A percentile compares a stretch with the other conserved stretches of the same genome.
Evolutionary conservation across 2,888 invertebrate genomes (phyloP).

Genomic region (Caradrina kadenii): DNA sequence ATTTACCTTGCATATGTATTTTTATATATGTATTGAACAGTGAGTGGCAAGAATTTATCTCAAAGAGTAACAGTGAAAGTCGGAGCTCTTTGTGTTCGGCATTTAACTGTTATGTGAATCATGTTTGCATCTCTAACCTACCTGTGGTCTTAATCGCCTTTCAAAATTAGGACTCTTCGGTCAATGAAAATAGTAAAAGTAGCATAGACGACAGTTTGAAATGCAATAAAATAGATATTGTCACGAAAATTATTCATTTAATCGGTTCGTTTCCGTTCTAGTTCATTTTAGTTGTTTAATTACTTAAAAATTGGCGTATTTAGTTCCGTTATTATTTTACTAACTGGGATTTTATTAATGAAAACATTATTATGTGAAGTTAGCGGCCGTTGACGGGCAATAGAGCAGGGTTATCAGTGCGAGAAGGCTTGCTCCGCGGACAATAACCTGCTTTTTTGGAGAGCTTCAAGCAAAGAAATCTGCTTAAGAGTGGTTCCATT

Average conservation of each 20-base stretch:
- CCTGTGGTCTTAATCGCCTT: conserved; percentile 23
- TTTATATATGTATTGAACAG: conserved; percentile 17
- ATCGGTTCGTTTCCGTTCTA: conserved; percentile 7
- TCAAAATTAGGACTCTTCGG: conserved; percentile 12
- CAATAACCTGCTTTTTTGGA: conserved; percentile 27
- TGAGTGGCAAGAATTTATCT: conserved; percentile 25
- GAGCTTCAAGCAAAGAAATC: conserved; percentile 2
- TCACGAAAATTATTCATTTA: neutral
- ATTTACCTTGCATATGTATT: neutral
- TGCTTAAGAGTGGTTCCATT: conserved; percentile 13
- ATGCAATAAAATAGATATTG: neutral
- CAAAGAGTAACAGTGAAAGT: conserved; percentile 52
- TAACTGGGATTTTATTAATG: neutral
- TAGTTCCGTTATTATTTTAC: neutral
- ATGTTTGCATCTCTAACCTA: conserved; percentile 56
- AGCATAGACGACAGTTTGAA: neutral
- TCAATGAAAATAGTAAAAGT: neutral
- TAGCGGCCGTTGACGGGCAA: neutral
- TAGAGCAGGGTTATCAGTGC: neutral
- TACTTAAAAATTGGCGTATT: neutral
- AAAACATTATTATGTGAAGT: conserved; percentile 1
- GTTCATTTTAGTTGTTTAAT: conserved; percentile 1
- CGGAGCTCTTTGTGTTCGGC: conserved; percentile 45
- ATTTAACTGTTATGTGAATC: conserved; percentile 60
- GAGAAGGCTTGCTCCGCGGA: conserved; percentile 6